phyloP scores from a whole-genome alignment of 2,888 invertebrate genomes.

The Pseudoips prasinana region DNA sequence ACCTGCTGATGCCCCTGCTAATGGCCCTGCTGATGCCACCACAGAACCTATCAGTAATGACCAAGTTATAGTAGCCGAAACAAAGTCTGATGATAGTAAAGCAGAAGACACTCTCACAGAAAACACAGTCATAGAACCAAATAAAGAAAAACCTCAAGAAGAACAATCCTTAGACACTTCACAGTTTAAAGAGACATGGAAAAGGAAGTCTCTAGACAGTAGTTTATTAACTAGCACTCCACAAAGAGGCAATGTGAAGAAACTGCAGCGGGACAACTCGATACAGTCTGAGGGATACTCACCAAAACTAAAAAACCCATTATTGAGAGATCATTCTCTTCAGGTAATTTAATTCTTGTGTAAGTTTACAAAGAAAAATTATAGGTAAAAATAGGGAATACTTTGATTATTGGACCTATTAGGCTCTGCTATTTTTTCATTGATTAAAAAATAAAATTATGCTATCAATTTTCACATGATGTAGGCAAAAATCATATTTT shows the following conservation, averaged over 20 bases:
- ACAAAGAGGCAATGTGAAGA: constrained; percentile 48
- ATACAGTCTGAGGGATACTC: constrained; percentile 73
- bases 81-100: constrained; percentile 60
- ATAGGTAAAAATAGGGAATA: too few species aligned
- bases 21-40: constrained; percentile 31
- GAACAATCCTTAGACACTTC: constrained; percentile 64
- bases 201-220: constrained; percentile 67
- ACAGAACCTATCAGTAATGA: constrained; percentile 33
- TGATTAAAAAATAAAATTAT: too few species aligned
- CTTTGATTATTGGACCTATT: too few species aligned
- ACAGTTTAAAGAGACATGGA: constrained; percentile 53
- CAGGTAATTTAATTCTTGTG: constrained; percentile 57
- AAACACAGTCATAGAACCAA: constrained; percentile 59
- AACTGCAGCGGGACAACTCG: constrained; percentile 69
- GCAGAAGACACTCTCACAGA: constrained; percentile 61
- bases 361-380: too few species aligned
- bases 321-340: constrained; percentile 74
- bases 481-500: too few species aligned
- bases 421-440: too few species aligned
- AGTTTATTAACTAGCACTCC: constrained; percentile 54
- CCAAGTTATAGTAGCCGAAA: constrained; percentile 37
- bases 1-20: constrained; percentile 72
- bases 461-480: too few species aligned
- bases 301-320: constrained; percentile 69
- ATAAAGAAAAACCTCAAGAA: constrained; percentile 35